These are phyloP conservation scores for Dinocampus coccinellae DNA, from an alignment of 2,888 invertebrate species.

Conservation along the genomic window DNA sequence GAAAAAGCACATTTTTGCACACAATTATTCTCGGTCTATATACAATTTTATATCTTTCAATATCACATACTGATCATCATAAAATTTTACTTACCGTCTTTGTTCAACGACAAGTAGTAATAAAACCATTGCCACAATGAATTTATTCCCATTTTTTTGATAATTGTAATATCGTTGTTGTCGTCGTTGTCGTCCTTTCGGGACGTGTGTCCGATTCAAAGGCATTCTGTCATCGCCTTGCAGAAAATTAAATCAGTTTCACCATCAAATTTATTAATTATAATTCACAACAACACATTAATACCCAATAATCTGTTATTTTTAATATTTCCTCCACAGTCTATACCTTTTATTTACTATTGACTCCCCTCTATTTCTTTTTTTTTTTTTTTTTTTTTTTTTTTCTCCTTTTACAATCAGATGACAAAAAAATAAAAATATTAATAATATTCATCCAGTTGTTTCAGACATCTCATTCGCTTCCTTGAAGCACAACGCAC, in stretches of 20 bases:
- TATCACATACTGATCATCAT: not conserved
- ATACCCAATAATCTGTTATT: no score
- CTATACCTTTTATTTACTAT: no score
- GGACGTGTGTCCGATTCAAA: slow-evolving; percentile 61
- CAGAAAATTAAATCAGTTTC: slow-evolving; percentile 38
- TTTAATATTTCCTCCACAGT: no score
- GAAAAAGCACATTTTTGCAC: not conserved
- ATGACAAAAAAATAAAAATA: not conserved
- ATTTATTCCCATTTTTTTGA: not conserved
- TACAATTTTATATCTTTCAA: not conserved
- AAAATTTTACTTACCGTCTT: slow-evolving; percentile 55
- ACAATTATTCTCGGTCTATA: not conserved
- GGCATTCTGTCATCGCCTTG: slow-evolving; percentile 69
- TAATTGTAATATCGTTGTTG: slow-evolving; percentile 43
- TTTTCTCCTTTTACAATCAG: not conserved
- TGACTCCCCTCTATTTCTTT: no score
- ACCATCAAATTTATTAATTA: not conserved
- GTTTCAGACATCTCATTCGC: not conserved
- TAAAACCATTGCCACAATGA: not conserved
- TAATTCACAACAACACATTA: not conserved
- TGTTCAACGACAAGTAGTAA: slow-evolving; percentile 56
- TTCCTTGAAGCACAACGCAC: not conserved
- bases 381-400: not conserved
- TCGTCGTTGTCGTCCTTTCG: slow-evolving; percentile 57
- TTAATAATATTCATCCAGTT: not conserved